Evolutionary conservation across 2,888 invertebrate genomes (phyloP).

Genomic region (Calliphora vomitoria): DNA sequence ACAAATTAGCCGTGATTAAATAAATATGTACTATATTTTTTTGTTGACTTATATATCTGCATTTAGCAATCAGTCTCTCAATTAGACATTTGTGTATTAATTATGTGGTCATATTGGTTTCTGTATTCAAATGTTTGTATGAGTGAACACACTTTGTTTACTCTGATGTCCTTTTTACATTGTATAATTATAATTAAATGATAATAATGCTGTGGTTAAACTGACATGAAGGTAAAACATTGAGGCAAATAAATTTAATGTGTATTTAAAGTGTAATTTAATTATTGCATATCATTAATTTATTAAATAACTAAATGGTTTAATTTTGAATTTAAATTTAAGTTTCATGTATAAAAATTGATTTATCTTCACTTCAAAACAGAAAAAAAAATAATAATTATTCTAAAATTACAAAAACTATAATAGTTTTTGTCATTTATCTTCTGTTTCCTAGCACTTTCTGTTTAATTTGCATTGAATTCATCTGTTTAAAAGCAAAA

Average conservation of each 20-base stretch:
- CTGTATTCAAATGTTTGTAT: background rate
- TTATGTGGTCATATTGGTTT: conserved; percentile 46
- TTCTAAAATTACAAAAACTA: background rate
- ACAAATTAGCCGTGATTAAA: conserved; percentile 4
- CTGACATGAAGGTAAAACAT: background rate
- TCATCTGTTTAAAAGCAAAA: background rate
- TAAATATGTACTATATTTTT: background rate
- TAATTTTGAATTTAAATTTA: too few relatives aligned
- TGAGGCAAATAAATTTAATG: background rate
- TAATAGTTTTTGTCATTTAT: background rate
- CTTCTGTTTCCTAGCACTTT: background rate
- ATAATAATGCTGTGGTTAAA: conserved; percentile 45
- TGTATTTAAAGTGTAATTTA: conserved; percentile 3
- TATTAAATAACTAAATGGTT: background rate
- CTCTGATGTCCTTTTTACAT: conserved; percentile 13
- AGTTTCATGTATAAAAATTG: too few relatives aligned
- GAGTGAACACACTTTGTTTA: background rate
- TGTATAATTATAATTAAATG: conserved; percentile 44
- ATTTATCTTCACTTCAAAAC: background rate
- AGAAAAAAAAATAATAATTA: too few relatives aligned
- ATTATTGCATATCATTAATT: background rate
- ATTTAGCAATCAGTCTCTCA: conserved; percentile 7
- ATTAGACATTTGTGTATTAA: conserved; percentile 39
- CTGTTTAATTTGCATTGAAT: background rate
- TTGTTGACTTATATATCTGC: background rate